A percentile compares a stretch with the other conserved stretches of the same genome.
These are phyloP conservation scores for Choristoneura rosaceana DNA, from an alignment of 2,888 invertebrate genomes.

Conservation along the genomic window DNA sequence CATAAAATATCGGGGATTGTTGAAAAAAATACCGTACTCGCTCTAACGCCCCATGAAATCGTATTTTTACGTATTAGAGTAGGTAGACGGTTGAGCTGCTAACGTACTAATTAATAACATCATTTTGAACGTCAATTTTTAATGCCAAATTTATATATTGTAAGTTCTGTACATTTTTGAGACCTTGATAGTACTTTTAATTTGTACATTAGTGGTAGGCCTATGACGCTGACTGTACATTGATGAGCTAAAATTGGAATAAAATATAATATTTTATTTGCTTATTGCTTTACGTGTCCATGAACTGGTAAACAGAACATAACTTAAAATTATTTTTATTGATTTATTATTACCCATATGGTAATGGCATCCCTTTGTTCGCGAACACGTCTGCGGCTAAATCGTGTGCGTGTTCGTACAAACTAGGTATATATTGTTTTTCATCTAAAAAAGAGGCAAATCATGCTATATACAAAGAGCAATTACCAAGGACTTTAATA, in stretches of 20 bases:
- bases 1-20: background rate
- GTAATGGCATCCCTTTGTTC: background rate
- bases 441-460: constrained; percentile 7
- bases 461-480: constrained; percentile 24
- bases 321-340: background rate
- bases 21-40: background rate
- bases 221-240: background rate
- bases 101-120: background rate
- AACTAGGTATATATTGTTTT: background rate
- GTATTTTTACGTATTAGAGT: background rate
- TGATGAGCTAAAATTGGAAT: background rate
- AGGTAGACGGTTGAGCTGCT: background rate
- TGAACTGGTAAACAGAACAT: background rate
- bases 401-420: background rate
- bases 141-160: background rate
- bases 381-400: background rate
- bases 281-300: background rate
- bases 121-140: background rate
- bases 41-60: background rate
- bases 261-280: background rate
- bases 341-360: background rate
- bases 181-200: background rate
- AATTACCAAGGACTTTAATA: constrained; percentile 26
- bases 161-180: background rate
- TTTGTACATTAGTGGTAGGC: background rate